Percentiles rank a stretch among this genome's conserved stretches.
These are phyloP conservation scores for Aproaerema taeniolella DNA, from an alignment of 2,888 invertebrate genomes.

Conservation along the genomic window DNA sequence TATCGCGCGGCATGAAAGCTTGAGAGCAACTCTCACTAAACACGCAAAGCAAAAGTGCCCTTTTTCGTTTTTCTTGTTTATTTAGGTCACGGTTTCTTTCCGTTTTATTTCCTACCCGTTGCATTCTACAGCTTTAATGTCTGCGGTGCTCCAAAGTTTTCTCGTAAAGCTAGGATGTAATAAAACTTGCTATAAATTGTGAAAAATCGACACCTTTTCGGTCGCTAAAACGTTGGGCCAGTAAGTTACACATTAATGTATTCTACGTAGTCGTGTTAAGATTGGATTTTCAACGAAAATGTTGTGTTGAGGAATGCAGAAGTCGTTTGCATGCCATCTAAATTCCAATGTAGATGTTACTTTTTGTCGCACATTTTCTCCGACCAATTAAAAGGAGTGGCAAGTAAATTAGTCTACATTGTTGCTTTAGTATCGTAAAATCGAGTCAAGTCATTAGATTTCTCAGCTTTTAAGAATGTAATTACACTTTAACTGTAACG, in stretches of 20 bases:
- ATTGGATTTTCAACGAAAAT: too few relatives aligned
- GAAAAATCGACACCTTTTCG: too few relatives aligned
- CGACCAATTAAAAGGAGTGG: too few relatives aligned
- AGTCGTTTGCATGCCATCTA: too few relatives aligned
- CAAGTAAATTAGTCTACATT: not conserved
- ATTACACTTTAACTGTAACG: slow-evolving; percentile 2
- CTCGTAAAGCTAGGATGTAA: not conserved
- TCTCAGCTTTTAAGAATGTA: slow-evolving; percentile 4
- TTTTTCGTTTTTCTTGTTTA: slow-evolving; percentile 21
- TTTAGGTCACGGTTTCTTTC: slow-evolving; percentile 35
- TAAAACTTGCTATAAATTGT: not conserved
- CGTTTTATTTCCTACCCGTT: slow-evolving; percentile 20
- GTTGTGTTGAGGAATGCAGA: too few relatives aligned
- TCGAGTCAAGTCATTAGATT: slow-evolving; percentile 8
- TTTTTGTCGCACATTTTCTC: too few relatives aligned
- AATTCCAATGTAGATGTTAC: too few relatives aligned
- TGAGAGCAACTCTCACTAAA: slow-evolving; percentile 30
- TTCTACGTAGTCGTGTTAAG: too few relatives aligned
- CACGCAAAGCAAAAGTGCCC: slow-evolving; percentile 37
- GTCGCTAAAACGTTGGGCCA: too few relatives aligned
- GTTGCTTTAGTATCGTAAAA: slow-evolving; percentile 2
- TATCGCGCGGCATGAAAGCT: slow-evolving; percentile 26
- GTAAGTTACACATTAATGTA: too few relatives aligned
- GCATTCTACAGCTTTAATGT: not conserved
- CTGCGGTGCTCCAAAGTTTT: not conserved